Evolutionary conservation across 2,797 vertebrate species (phyloP).

Genomic region (Sylvilagus floridanus): DNA sequence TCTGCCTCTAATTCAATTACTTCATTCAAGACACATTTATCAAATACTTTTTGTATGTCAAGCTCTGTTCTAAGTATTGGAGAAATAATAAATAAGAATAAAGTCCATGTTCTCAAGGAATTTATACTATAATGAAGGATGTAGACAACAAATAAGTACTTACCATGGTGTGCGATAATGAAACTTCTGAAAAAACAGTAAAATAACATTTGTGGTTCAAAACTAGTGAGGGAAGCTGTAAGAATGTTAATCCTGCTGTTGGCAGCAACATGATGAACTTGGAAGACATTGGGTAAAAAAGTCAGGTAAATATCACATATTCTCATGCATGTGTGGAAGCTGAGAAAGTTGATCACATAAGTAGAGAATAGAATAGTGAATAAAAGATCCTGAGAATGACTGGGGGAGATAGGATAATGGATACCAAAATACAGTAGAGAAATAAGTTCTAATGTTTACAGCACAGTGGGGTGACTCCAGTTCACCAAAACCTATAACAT

Average conservation of each 20-base stretch:
- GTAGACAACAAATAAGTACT: neutral
- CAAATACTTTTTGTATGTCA: neutral
- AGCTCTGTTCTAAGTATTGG: neutral
- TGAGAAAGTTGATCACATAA: neutral
- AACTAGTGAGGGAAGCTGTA: neutral
- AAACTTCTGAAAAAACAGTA: neutral
- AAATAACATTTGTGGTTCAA: neutral
- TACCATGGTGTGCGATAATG: neutral
- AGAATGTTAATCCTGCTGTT: neutral
- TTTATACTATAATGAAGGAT: neutral
- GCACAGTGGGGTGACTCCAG: neutral
- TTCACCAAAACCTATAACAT: neutral
- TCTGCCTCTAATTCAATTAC: neutral
- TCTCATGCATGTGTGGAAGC: neutral
- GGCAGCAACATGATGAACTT: neutral
- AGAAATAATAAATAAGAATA: neutral
- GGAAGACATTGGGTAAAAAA: neutral
- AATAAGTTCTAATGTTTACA: neutral
- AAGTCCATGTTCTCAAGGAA: neutral
- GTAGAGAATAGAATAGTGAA: neutral
- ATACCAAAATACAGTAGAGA: neutral
- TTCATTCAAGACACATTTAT: slow-evolving; percentile 23
- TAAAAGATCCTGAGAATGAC: neutral
- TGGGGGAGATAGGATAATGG: neutral
- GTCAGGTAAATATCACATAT: neutral